These are phyloP conservation scores for Poeciliopsis retropinna DNA, from an alignment of 2,113 vertebrate species.

Conservation along the genomic window DNA sequence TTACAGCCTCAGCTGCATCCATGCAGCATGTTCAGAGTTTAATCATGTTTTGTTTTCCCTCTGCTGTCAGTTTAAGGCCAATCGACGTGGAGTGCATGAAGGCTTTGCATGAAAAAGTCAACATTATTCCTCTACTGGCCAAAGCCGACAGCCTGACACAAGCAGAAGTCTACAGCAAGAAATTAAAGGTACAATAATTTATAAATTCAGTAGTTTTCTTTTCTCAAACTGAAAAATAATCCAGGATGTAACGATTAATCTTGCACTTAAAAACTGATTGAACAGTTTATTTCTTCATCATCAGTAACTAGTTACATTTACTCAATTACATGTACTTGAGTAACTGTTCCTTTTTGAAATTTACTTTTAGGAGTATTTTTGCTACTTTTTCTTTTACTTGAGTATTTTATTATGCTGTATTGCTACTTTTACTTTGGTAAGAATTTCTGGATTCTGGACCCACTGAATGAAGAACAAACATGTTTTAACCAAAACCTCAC, in stretches of 20 bases:
- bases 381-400: no score
- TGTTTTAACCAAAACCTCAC: no score
- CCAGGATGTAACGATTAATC: no score
- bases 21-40: background rate
- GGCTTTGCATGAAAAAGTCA: conserved; percentile 79
- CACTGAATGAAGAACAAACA: no score
- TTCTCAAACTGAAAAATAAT: no score
- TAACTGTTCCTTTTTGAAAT: no score
- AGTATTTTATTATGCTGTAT: no score
- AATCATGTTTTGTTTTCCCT: background rate
- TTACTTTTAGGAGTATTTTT: no score
- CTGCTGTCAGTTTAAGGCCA: conserved; percentile 70
- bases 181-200: conserved; percentile 63
- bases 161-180: conserved; percentile 70
- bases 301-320: no score
- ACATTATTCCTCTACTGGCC: conserved; percentile 80
- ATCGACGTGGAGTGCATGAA: conserved; percentile 81
- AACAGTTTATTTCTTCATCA: background rate
- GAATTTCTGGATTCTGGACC: no score
- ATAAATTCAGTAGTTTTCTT: background rate
- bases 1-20: background rate
- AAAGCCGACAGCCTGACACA: conserved; percentile 82
- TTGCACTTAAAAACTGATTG: background rate
- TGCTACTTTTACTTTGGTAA: no score
- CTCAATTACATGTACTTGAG: no score